Evolutionary conservation across 2,888 invertebrate genomes (phyloP).

Genomic region (Caenorhabditis virilis): DNA sequence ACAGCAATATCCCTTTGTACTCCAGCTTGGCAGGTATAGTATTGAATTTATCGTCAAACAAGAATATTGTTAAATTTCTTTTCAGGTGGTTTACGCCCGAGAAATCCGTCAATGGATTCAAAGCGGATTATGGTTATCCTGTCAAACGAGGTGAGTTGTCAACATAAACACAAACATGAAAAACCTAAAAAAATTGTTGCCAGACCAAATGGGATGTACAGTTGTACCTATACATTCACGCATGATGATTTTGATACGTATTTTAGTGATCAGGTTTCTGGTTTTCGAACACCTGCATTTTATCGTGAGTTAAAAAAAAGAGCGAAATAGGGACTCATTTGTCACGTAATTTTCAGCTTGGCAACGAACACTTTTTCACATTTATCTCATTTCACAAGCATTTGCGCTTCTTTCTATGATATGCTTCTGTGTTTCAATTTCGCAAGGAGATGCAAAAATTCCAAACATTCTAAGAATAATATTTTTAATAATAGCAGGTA

Average conservation of each 20-base stretch:
- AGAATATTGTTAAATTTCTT: constrained; percentile 1
- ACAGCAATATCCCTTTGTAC: constrained; percentile 57
- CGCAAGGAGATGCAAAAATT: constrained; percentile 15
- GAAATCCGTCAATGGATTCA: constrained; percentile 65
- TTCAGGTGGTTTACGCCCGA: constrained; percentile 50
- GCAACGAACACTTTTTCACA: constrained; percentile 62
- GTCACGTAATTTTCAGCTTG: constrained; percentile 62
- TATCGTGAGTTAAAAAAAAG: constrained; percentile 59
- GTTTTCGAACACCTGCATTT: constrained; percentile 64
- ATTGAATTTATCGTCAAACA: not conserved
- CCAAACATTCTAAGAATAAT: constrained; percentile 19
- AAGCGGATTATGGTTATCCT: constrained; percentile 65
- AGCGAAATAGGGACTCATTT: too few relatives aligned
- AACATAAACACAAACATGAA: not conserved
- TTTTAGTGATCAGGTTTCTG: constrained; percentile 58
- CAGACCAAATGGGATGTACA: constrained; percentile 65
- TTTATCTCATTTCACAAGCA: constrained; percentile 59
- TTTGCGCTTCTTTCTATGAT: constrained; percentile 58
- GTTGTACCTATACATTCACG: constrained; percentile 65
- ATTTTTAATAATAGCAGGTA: constrained; percentile 28
- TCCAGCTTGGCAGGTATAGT: constrained; percentile 54
- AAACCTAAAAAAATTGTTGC: constrained; percentile 8
- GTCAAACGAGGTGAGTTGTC: constrained; percentile 60
- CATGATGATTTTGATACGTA: constrained; percentile 63
- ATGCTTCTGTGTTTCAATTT: constrained; percentile 56